Percentiles rank a stretch among this genome's conserved stretches.
Evolutionary conservation across 2,888 invertebrate genomes (phyloP).

Genomic region (Cantharis nigra): DNA sequence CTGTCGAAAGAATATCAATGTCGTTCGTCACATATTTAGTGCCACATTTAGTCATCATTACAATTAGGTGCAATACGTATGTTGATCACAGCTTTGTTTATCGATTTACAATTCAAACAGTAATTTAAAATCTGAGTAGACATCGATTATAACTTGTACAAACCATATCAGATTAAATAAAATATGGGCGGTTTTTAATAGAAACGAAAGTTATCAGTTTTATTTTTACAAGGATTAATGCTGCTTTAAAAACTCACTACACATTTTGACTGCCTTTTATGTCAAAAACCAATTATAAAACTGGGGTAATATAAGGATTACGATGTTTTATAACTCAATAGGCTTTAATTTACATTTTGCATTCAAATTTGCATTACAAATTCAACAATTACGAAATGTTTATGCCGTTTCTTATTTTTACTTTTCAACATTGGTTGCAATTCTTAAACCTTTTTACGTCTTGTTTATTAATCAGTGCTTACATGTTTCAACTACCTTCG

Average conservation of each 20-base stretch:
- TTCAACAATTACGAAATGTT: neutral
- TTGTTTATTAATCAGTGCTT: neutral
- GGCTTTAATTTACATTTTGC: neutral
- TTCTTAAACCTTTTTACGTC: neutral
- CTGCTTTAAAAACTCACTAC: neutral
- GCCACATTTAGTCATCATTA: slow-evolving; percentile 38
- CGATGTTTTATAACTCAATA: neutral
- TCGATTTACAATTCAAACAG: slow-evolving; percentile 35
- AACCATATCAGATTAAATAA: slow-evolving; percentile 28
- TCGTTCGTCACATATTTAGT: slow-evolving; percentile 34
- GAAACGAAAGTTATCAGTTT: slow-evolving; percentile 9
- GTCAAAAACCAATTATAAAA: slow-evolving; percentile 8
- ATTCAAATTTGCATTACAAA: neutral
- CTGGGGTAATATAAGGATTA: slow-evolving; percentile 13
- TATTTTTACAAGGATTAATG: slow-evolving; percentile 6
- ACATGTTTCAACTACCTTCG: neutral
- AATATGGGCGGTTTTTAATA: slow-evolving; percentile 8
- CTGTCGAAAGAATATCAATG: slow-evolving; percentile 33
- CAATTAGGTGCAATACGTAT: slow-evolving; percentile 37
- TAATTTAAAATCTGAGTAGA: slow-evolving; percentile 34
- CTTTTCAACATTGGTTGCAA: neutral
- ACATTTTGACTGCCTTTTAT: slow-evolving; percentile 12
- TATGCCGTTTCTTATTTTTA: neutral
- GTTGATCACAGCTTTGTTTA: slow-evolving; percentile 34
- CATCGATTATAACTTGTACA: slow-evolving; percentile 30